Percentiles rank a stretch among this genome's conserved stretches.
Conservation (phyloP, 2,113 vertebrate genomes). For the Procavia capensis region DNA sequence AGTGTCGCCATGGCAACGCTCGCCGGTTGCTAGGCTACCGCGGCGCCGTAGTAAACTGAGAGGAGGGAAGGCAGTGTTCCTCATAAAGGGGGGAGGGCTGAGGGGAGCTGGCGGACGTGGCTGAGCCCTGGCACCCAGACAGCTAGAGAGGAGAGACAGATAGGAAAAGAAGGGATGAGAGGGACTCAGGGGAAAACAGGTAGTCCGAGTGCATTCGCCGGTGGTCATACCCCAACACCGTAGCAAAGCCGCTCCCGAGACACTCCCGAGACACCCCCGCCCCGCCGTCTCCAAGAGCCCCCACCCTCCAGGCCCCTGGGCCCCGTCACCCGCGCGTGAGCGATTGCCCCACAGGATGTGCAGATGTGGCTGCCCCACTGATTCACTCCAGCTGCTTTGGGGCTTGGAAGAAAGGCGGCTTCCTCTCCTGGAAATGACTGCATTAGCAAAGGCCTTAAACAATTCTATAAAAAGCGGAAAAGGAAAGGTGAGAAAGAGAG, state of each 20-base stretch:
- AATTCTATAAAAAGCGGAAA: constrained; percentile 65
- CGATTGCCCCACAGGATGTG: constrained; percentile 72
- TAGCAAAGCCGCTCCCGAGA: not conserved
- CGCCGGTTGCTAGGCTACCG: constrained; percentile 63
- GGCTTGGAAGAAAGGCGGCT: constrained; percentile 54
- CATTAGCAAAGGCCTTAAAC: constrained; percentile 65
- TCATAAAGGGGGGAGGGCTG: not conserved
- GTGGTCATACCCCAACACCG: not conserved
- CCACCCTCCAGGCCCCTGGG: accelerated
- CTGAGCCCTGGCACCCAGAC: accelerated
- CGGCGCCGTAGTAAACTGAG: constrained; percentile 56
- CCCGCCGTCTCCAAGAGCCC: constrained; percentile 16
- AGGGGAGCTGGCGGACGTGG: not conserved
- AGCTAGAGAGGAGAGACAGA: not conserved
- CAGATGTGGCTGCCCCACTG: constrained; percentile 57
- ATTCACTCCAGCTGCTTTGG: constrained; percentile 65
- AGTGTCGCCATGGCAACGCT: constrained; percentile 48
- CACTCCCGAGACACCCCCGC: not conserved
- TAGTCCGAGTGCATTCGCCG: not conserved
- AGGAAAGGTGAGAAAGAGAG: constrained; percentile 49
- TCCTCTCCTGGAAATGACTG: constrained; percentile 76
- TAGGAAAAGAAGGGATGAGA: not conserved
- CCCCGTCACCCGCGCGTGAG: not conserved
- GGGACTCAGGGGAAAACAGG: not conserved
- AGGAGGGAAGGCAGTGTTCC: not conserved